phyloP scores from a whole-genome alignment of 2,888 invertebrate genomes.

The Formica aserva region DNA sequence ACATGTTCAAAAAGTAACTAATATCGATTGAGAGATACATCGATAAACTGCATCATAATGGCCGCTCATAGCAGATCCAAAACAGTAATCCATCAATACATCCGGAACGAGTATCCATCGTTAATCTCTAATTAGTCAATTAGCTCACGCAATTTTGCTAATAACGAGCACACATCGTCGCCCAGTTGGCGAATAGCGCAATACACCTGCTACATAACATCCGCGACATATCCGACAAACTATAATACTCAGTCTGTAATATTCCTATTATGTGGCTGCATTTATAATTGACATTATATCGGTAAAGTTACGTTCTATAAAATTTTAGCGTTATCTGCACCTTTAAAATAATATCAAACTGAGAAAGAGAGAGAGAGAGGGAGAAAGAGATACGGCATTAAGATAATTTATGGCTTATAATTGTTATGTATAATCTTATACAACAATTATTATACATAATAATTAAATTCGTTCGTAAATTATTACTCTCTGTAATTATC shows the following conservation, averaged over 20 bases:
- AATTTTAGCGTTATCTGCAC: neutral
- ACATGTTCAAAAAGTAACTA: slow-evolving; percentile 33
- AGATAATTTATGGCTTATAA: slow-evolving; percentile 42
- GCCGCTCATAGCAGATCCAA: slow-evolving; percentile 68
- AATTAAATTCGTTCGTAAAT: slow-evolving; percentile 45
- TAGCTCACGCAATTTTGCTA: slow-evolving; percentile 83
- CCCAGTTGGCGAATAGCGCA: slow-evolving; percentile 74
- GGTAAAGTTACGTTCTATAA: slow-evolving; percentile 63
- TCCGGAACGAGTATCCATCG: slow-evolving; percentile 70
- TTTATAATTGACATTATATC: slow-evolving; percentile 78
- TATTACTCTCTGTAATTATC: slow-evolving; percentile 38
- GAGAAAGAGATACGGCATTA: neutral
- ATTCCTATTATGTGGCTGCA: slow-evolving; percentile 76
- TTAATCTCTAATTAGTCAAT: slow-evolving; percentile 84
- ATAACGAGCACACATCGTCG: slow-evolving; percentile 73
- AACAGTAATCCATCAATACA: slow-evolving; percentile 80
- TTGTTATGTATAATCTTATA: slow-evolving; percentile 34
- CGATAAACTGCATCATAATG: slow-evolving; percentile 58
- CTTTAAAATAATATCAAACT: neutral
- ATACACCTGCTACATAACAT: slow-evolving; percentile 78
- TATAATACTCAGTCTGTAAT: slow-evolving; percentile 65
- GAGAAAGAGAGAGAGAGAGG: neutral
- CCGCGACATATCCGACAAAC: slow-evolving; percentile 61
- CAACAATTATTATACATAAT: slow-evolving; percentile 30
- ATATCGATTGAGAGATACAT: slow-evolving; percentile 47